Evolutionary conservation across 2,113 vertebrate genomes (phyloP), one percentile per base, ranked within the genome.

Genomic region (Paratilapia polleni): DNA sequence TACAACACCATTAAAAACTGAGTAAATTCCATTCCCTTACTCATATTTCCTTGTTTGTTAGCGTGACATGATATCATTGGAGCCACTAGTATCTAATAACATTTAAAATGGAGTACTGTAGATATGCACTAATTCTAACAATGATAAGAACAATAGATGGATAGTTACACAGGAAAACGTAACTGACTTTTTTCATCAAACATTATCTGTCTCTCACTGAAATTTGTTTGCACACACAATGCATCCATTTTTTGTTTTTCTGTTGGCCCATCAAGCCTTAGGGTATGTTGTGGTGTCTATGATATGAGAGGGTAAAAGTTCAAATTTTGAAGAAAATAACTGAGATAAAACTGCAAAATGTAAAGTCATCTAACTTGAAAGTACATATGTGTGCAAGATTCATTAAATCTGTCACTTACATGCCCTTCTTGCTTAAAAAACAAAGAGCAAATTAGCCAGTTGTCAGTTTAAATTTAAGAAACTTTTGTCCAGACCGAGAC

Each of bases 61-160:
- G 82, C 36, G 10, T 84, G 75, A 82, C 78, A 64, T 82, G 88
- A 80, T 82, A 85, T 87, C 81, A 81, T 38, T 80, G 66, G 77
- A 91, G 74, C 77, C 66, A 80, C 84, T 58, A 79, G 56, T 41
- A 59, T 85, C 78, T 86, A 66, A 66, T 78, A 76, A 91, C 83
- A 84, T 88, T 83, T 86, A 80, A 85, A 88, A 79, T 36, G 49
- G 62, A 89, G 61, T 73, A 77, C 63, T 68, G 81, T 58, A 81
- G 73, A 90, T 84, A 83, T 88, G 87, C 85, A 82, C 80, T 78
- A 86, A 83, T 62, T 78, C 86, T 74, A 84, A 85, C 57, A 78
- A 86, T 73, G 84, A 89, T 74, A 90, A 81, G 75, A 89, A 82
- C 34, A 24, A 64, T 36, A 78, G 77, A 85, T 84, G 75, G 82